Evolutionary conservation across 2,113 vertebrate genomes (phyloP).

Genomic region (Etia nguti): DNA sequence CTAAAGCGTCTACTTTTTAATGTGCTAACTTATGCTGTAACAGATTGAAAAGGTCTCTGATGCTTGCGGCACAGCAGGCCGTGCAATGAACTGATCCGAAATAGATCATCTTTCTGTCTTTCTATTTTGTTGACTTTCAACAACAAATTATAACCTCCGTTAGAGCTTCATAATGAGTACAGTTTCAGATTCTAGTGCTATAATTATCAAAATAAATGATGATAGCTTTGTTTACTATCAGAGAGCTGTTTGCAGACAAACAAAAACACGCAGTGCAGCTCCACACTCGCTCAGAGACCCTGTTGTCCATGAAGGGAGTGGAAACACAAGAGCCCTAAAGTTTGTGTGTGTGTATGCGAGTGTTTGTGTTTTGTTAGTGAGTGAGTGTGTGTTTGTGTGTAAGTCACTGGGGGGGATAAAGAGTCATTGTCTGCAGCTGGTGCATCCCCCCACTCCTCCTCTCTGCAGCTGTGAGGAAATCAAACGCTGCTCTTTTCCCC

Average conservation of each 20-base stretch:
- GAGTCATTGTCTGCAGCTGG: constrained; percentile 82
- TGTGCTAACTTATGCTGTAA: neutral
- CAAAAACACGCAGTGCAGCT: constrained; percentile 1
- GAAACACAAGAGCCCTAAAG: constrained; percentile 57
- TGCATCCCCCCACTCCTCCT: constrained; percentile 73
- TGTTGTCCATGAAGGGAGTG: constrained; percentile 57
- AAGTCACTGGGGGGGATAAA: constrained; percentile 76
- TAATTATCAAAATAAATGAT: neutral
- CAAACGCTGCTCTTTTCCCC: constrained; percentile 74
- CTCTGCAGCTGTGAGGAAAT: constrained; percentile 82
- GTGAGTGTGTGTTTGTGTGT: constrained; percentile 61
- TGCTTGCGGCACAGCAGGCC: neutral
- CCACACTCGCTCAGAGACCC: constrained; percentile 43
- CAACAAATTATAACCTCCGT: neutral
- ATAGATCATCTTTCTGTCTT: neutral
- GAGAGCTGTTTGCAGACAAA: neutral
- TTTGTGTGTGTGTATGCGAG: constrained; percentile 7
- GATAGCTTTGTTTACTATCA: constrained; percentile 37
- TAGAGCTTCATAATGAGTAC: neutral
- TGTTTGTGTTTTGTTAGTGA: constrained; percentile 9
- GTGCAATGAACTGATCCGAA: neutral
- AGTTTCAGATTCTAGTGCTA: neutral
- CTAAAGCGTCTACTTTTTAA: neutral
- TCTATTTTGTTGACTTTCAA: neutral
- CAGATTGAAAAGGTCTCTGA: neutral